Base-by-base conservation (phyloP, 2,888 invertebrate genomes). In the Punctoribates punctum region DNA sequence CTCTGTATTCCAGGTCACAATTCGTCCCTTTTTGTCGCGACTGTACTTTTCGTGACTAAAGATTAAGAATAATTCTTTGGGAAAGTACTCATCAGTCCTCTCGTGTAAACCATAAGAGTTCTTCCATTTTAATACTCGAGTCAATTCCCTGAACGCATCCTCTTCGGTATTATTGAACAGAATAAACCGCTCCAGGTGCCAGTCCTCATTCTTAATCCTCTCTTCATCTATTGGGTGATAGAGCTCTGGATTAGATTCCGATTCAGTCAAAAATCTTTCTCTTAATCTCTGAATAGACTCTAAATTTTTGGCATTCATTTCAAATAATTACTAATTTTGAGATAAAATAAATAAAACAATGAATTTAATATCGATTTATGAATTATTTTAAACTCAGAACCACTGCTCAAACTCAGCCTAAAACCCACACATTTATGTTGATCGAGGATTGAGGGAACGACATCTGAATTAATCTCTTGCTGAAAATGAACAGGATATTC, bases 181-280 rank as follows among this genome's bases (percentile, higher is more conserved):
- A 27, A 73, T 6, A 48, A 48, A 73, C 20, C 76, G 23, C 48
- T 73, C 73, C 8, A 76, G n/a, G 27, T 23, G 25, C 57, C 51
- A 77, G 38, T 75, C 27, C 27, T 75, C 75, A 23, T 27, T 75
- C 17, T 46, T 23, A 11, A 75, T 73, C 29, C 75, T n/a, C 17
- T 75, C 62, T 13, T 75, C 25, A 54, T 77, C 77, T 0, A 75
- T 73, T 2, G 20, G 73, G 51, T 77, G 75, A 29, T 75, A 77
- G 13, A 60, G 25, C 42, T 75, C 11, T 1, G 42, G 23, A 34
- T 70, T 70, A 38, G 38, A 1, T n/a, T 29, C 38, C 9, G 4
- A 9, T 67, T 67, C 67, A n/a, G 38, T 20, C n/a, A 67, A 67
- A 67, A 67, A 67, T 38, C n/a, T 67, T 34, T 67, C 6, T n/a